phyloP scores from a whole-genome alignment of 2,797 vertebrate genomes.

The Macropodus opercularis region DNA sequence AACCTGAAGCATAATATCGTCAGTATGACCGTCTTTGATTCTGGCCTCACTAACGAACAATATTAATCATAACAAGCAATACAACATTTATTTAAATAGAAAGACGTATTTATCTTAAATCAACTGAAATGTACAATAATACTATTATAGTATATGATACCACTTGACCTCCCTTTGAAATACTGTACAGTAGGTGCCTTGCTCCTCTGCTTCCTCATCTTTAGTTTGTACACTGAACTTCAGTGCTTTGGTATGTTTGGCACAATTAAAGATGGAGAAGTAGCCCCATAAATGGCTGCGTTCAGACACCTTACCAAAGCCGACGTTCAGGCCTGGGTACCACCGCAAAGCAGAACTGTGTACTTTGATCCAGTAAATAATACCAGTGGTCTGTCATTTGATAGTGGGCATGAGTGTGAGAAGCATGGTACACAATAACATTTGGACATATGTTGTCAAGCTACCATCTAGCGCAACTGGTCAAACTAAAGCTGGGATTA shows the following conservation, averaged over 20 bases:
- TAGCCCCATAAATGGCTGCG: conserved; percentile 43
- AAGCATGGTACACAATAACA: conserved; percentile 60
- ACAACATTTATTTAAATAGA: too few relatives aligned
- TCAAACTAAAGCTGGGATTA: conserved; percentile 44
- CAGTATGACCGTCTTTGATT: too few relatives aligned
- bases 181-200: neutral
- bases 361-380: conserved; percentile 58
- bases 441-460: conserved; percentile 66
- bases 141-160: too few relatives aligned
- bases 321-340: conserved; percentile 35
- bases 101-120: too few relatives aligned
- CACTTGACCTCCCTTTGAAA: conserved; percentile 18
- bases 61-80: too few relatives aligned
- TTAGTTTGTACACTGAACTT: conserved; percentile 10
- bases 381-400: conserved; percentile 50
- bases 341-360: conserved; percentile 51
- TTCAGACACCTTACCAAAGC: conserved; percentile 41
- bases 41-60: too few relatives aligned
- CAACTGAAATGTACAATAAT: too few relatives aligned
- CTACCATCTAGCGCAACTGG: conserved; percentile 25
- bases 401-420: conserved; percentile 43
- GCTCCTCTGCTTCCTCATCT: conserved; percentile 19
- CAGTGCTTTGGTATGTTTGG: conserved; percentile 7
- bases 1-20: neutral
- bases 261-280: conserved; percentile 23